Base-by-base conservation (phyloP, 2,113 vertebrate genomes). In the Australoheros scitulus region DNA sequence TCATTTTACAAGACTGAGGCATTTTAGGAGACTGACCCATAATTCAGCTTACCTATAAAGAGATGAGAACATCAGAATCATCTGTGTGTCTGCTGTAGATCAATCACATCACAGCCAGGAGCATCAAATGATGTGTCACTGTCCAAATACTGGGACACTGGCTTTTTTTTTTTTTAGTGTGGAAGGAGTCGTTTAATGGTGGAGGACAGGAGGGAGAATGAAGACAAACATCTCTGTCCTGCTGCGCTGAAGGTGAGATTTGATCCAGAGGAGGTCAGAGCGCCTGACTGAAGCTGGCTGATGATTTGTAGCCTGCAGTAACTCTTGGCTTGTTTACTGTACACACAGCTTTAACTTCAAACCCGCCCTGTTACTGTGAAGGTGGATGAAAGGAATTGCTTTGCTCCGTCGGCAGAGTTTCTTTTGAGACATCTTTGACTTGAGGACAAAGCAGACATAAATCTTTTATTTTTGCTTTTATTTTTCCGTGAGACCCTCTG, bases 71-170 rank as follows among this genome's bases (percentile, higher is more conserved):
- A 52, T 74, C 58, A 58, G 75, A 64, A 32, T 11, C 76, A 32
- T 29, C 55, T 34, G 13, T 1, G 75, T 17, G 63, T 64, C 58
- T 41, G 11, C 7, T n/a, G 17, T 6, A 76, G 55, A 87, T 88
- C 75, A 56, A 57, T 85, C 64, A 68, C 52, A 5, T n/a, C 32
- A 81, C 59, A 34, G 60, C 6, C 20, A 2, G 3, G 77, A 18
- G 47, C 68, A 7, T 68, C 65, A 56, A n/a, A 76, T 47, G 57
- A 88, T 76, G 60, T 5, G n/a, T 82, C n/a, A 57, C 72, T 64
- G 72, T 77, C 70, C 36, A 83, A 72, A 86, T 34, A 55, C 29
- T 4, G 52, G 77, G 57, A 61, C 34, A 14, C 18, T 2, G 50
- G 36, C 22, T 64, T 22, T 60, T 63, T 11, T 60, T 63, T 11